These are phyloP conservation scores for Caerostris darwini DNA, from an alignment of 1,140 invertebrate species.

Conservation along the genomic window DNA sequence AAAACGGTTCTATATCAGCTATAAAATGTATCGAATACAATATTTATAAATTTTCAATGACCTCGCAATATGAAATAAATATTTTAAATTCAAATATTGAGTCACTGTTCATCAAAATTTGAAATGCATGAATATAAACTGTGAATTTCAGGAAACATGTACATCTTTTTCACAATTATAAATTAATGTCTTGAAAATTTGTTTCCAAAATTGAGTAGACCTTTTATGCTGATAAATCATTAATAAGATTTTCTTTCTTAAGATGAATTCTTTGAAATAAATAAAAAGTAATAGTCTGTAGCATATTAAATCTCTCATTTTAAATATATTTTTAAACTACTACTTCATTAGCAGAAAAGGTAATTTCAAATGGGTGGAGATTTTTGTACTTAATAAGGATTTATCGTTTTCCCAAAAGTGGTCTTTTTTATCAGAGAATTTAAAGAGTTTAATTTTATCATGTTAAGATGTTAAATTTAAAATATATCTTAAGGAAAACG, in stretches of 20 bases:
- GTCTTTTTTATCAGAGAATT: background rate
- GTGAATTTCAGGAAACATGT: too few relatives aligned
- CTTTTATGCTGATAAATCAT: background rate
- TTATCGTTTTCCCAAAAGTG: background rate
- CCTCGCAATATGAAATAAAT: too few relatives aligned
- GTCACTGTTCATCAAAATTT: too few relatives aligned
- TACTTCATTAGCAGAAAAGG: background rate
- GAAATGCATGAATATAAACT: too few relatives aligned
- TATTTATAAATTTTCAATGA: too few relatives aligned
- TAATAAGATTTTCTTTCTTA: background rate
- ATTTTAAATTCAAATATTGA: too few relatives aligned
- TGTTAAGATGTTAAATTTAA: background rate
- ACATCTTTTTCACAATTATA: too few relatives aligned
- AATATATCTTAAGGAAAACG: background rate
- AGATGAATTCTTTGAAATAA: background rate
- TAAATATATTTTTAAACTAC: background rate
- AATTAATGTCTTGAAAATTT: too few relatives aligned
- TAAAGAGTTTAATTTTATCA: slow-evolving; percentile 12
- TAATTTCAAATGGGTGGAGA: background rate
- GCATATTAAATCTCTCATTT: background rate
- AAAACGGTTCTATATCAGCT: too few relatives aligned
- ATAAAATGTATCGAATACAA: too few relatives aligned
- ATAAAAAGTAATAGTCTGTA: background rate
- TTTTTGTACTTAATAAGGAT: background rate
- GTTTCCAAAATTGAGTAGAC: too few relatives aligned